phyloP scores from a whole-genome alignment of 2,113 vertebrate genomes.

The Tamias sibiricus region DNA sequence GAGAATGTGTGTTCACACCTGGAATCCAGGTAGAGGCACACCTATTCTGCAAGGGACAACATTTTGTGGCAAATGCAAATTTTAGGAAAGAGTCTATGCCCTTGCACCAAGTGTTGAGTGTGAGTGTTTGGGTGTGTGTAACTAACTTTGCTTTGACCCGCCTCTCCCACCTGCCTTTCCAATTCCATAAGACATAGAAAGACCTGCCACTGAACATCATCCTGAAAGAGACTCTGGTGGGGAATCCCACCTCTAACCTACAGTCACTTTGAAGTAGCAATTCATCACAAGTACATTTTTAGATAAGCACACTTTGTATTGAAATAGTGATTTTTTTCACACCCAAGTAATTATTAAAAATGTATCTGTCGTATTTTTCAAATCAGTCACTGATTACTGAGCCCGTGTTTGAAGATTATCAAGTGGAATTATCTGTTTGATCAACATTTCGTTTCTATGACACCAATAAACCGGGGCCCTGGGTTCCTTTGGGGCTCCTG shows the following conservation, averaged over 20 bases:
- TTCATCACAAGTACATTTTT: background rate
- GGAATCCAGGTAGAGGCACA: background rate
- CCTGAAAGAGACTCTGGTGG: background rate
- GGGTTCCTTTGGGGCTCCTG: background rate
- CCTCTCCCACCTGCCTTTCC: background rate
- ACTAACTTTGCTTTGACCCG: too few species aligned
- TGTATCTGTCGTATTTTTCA: background rate
- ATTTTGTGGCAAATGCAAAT: background rate
- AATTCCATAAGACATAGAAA: background rate
- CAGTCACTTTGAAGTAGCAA: background rate
- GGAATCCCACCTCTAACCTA: background rate
- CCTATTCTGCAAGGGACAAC: background rate
- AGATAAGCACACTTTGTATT: background rate
- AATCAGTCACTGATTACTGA: conserved; percentile 37
- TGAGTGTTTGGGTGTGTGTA: fast-evolving
- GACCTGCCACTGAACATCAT: background rate
- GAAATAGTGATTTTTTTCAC: conserved; percentile 21
- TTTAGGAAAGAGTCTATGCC: fast-evolving
- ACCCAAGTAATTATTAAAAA: background rate
- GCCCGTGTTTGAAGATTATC: conserved; percentile 65
- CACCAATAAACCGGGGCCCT: background rate
- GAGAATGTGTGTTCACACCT: background rate
- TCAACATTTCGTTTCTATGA: conserved; percentile 68
- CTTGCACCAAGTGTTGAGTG: fast-evolving
- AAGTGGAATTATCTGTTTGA: background rate